phyloP scores from a whole-genome alignment of 1,140 invertebrate species.

The Diachasmimorpha longicaudata region DNA sequence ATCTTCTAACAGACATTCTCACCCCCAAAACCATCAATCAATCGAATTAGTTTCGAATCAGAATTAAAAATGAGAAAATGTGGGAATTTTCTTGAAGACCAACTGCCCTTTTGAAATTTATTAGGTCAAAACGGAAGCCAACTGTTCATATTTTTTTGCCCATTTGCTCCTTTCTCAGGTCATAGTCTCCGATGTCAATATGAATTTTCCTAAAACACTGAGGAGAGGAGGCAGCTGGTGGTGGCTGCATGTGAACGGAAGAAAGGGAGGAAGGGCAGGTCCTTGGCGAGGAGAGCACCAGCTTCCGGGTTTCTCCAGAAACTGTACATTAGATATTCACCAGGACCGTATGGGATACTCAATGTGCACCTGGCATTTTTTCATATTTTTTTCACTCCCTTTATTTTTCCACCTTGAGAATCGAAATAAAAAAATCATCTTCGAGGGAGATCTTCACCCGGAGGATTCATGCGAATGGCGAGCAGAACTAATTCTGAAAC shows the following conservation, averaged over 20 bases:
- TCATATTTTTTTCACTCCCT: not conserved
- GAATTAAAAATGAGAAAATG: not conserved
- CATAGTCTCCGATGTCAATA: not conserved
- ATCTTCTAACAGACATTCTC: too few species aligned
- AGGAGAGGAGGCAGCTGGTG: not conserved
- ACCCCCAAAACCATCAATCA: too few species aligned
- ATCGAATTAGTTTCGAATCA: not conserved
- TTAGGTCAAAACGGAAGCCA: not conserved
- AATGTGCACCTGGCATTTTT: not conserved
- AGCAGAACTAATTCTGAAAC: too few species aligned
- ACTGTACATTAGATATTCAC: not conserved
- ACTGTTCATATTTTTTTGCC: not conserved
- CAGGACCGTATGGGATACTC: not conserved
- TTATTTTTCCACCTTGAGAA: not conserved
- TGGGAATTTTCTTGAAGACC: not conserved
- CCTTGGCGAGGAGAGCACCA: not conserved
- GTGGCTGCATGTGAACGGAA: not conserved
- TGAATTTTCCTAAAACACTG: not conserved
- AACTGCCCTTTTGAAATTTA: not conserved
- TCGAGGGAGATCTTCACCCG: too few species aligned
- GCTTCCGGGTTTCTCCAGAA: not conserved
- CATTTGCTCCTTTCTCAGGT: not conserved
- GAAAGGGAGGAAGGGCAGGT: not conserved
- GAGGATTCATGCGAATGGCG: too few species aligned
- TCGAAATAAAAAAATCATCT: too few species aligned